phyloP scores from a whole-genome alignment of 2,888 invertebrate species.

The Drosophila mettleri region DNA sequence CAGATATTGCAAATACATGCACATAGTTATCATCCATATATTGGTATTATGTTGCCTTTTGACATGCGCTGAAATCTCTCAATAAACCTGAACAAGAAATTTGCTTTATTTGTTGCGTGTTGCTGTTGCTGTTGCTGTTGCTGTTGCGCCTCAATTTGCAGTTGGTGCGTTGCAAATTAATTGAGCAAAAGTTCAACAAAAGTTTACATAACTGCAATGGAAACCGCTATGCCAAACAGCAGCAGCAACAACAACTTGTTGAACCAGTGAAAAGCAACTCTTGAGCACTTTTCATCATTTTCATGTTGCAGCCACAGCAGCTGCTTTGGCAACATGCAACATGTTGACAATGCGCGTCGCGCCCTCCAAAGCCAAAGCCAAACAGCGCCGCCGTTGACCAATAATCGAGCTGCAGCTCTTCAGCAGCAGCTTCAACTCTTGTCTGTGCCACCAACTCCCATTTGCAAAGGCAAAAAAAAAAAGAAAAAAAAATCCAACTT shows the following conservation, averaged over 20 bases:
- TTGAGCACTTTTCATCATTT: conserved; percentile 61
- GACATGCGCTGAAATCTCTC: not conserved
- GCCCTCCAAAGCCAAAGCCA: conserved; percentile 56
- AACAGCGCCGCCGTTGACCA: conserved; percentile 46
- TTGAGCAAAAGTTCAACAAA: conserved; percentile 66
- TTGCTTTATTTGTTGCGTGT: not conserved
- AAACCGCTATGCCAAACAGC: conserved; percentile 61
- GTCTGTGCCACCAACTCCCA: conserved; percentile 19
- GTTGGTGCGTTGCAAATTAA: conserved; percentile 62
- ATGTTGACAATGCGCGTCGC: conserved; percentile 56
- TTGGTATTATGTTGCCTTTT: not conserved
- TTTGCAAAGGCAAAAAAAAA: conserved; percentile 32
- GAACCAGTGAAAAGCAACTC: conserved; percentile 58
- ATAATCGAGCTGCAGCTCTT: conserved; percentile 1
- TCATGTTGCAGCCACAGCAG: conserved; percentile 42
- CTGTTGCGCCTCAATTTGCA: conserved; percentile 22
- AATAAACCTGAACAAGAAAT: conserved; percentile 40
- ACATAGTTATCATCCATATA: not conserved
- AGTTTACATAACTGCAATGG: conserved; percentile 71
- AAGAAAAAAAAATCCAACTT: conserved; percentile 25
- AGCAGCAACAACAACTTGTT: conserved; percentile 61
- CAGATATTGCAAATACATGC: conserved; percentile 4
- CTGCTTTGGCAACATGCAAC: conserved; percentile 51
- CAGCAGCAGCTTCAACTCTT: conserved; percentile 1
- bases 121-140: conserved; percentile 10